Base-by-base conservation (phyloP, 2,888 invertebrate genomes). In the Alviniconcha strummeri region DNA sequence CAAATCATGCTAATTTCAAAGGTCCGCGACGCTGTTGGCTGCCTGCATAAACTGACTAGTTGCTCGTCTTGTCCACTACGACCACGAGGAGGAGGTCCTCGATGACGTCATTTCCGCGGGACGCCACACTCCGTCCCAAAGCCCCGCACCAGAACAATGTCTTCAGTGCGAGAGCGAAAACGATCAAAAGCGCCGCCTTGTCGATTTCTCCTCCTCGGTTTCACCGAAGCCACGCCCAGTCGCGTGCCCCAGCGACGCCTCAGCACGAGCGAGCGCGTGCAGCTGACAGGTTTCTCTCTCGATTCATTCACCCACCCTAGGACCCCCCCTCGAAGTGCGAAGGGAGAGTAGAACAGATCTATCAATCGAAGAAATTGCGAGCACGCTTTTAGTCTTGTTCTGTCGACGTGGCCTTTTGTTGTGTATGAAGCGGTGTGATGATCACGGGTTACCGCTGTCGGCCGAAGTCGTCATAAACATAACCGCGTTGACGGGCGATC, bases 231-330 rank as follows among this genome's bases (percentile, higher is more conserved):
- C 80, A 54, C 80, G 80, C 80, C 80, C 80, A 52, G 9, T 80
- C 80, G 80, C 80, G 80, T 80, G 80, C 80, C 80, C 69, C 52
- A 64, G 54, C 60, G 54, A 69, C 67, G 69, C 69, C 67, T 17
- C 80, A 55, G 9, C 52, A 69, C 80, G 69, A 55, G 80, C 80
- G 80, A n/a, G 55, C 80, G 69, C 80, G 80, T 80, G 80, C 80
- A 71, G 69, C 69, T 80, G 80, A 80, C 80, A 71, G 80, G 69
- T 11, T 55, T 69, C 69, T 80, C 69, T 80, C 80, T 80, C 69
- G 55, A 9, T 15, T 17, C 64, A 15, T 6, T 64, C 19, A 8
- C 36, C 13, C 15, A 3, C 15, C 15, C 5, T 3, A 19, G 64
- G 52, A 36, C 8, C 78, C 64, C 64, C 78, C 78, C 64, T 52